Base-by-base conservation (phyloP, 2,797 vertebrate genomes). In the Eulemur rubriventer region DNA sequence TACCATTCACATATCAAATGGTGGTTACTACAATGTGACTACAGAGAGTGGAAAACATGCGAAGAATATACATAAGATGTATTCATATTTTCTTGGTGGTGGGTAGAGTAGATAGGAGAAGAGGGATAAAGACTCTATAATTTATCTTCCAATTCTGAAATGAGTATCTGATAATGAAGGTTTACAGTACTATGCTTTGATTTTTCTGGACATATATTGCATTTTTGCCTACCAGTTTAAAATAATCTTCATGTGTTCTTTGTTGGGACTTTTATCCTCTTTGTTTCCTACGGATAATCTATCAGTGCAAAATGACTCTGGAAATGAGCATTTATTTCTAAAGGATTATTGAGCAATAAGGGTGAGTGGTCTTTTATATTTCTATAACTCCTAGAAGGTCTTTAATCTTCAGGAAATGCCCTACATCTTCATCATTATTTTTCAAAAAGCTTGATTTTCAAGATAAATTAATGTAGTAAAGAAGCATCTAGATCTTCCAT, bases 241-340 rank as follows among this genome's bases (percentile, higher is more conserved):
- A 91, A 79, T 12, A 91, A 89, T 86, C 12, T 96, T 95, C 11
- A 73, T 65, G 28, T 80, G 52, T 75, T 94, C 10, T 76, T 94
- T 89, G 52, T 93, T 86, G 87, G 75, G 76, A 61, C 16, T 57
- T 96, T 91, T 89, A 94, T 59, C 9, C 7, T 87, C 48, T 46
- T 81, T 3, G 52, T 86, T 2, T 1, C n/a, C 46, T 85, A 50
- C 26, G 46, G 38, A 95, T 88, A 70, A 72, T 86, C 33, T 87
- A 50, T 81, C n/a, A 80, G 26, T 65, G 16, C 26, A 91, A 92
- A 93, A 88, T 95, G 28, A 95, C 52, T 85, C 46, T 95, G 50
- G 50, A 91, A 86, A 88, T 50, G 55, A 92, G 3, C 12, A 43
- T 94, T 91, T 88, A 57, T 94, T 96, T 94, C 72, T 94, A 94